phyloP scores from a whole-genome alignment of 2,797 vertebrate genomes.

The Salarias fasciatus region DNA sequence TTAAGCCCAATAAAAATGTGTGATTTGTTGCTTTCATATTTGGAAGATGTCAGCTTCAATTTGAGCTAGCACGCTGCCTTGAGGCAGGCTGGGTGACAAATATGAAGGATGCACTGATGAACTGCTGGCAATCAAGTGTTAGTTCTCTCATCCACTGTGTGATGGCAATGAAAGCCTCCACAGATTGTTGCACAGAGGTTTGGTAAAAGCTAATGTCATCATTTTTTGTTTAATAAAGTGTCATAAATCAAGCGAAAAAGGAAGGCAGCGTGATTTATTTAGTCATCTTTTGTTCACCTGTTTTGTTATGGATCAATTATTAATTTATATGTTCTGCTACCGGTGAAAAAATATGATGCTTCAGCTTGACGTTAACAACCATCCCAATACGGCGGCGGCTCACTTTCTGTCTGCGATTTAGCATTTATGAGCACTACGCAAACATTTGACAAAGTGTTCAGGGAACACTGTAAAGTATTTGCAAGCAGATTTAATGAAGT shows the following conservation, averaged over 20 bases:
- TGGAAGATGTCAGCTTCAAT: slow-evolving; percentile 85
- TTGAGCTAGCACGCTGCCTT: slow-evolving; percentile 76
- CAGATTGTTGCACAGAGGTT: slow-evolving; percentile 51
- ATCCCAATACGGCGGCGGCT: background rate
- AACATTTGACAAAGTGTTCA: slow-evolving; percentile 1
- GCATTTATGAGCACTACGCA: background rate
- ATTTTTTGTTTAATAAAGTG: slow-evolving; percentile 34
- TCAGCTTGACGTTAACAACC: background rate
- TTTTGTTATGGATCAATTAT: slow-evolving; percentile 22
- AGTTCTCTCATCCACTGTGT: slow-evolving; percentile 74
- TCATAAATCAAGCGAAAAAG: slow-evolving; percentile 44
- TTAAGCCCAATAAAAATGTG: slow-evolving; percentile 85
- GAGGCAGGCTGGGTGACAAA: slow-evolving; percentile 78
- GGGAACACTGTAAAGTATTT: too few relatives aligned
- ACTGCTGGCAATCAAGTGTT: slow-evolving; percentile 83
- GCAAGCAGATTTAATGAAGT: background rate
- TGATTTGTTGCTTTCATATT: slow-evolving; percentile 89
- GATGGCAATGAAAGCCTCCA: slow-evolving; percentile 65
- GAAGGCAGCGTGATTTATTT: slow-evolving; percentile 36
- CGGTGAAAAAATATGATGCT: background rate
- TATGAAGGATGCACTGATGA: slow-evolving; percentile 84
- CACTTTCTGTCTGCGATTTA: background rate
- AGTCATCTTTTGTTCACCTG: slow-evolving; percentile 42
- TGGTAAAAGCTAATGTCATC: slow-evolving; percentile 29
- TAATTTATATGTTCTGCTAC: slow-evolving; percentile 16